Conservation (phyloP, 2,113 vertebrate species). For the Sturnus vulgaris region DNA sequence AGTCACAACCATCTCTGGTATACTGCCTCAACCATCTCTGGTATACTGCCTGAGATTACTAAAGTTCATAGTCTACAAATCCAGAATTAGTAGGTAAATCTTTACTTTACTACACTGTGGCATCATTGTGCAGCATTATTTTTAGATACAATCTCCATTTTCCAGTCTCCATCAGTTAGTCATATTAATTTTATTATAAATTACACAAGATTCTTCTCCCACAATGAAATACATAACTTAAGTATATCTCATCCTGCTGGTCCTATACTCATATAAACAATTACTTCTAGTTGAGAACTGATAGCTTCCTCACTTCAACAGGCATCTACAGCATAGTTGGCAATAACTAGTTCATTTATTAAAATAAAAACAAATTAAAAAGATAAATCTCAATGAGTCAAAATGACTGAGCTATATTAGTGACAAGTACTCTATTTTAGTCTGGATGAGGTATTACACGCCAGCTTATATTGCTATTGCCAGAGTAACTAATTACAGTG, state of each 20-base stretch:
- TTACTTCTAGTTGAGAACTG: neutral
- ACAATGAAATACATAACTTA: neutral
- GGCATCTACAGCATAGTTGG: neutral
- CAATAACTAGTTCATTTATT: neutral
- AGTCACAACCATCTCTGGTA: neutral
- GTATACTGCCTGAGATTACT: neutral
- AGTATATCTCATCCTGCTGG: neutral
- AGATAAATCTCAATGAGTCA: neutral
- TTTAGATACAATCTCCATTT: neutral
- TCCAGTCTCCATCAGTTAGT: neutral
- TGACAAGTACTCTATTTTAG: neutral
- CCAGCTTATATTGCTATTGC: conserved; percentile 22
- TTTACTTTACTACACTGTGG: neutral
- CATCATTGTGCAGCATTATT: neutral
- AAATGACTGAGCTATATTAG: neutral
- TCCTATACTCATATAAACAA: neutral
- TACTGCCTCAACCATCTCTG: neutral
- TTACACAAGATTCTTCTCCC: neutral
- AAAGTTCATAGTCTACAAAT: neutral
- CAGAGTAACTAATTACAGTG: neutral
- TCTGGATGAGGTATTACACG: neutral
- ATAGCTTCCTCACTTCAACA: neutral
- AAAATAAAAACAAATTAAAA: neutral
- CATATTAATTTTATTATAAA: neutral
- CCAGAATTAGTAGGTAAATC: neutral